Percentiles rank a stretch among this genome's conserved stretches.
Evolutionary conservation across 1,140 invertebrate genomes (phyloP).

Genomic region (Lucilia cuprina): DNA sequence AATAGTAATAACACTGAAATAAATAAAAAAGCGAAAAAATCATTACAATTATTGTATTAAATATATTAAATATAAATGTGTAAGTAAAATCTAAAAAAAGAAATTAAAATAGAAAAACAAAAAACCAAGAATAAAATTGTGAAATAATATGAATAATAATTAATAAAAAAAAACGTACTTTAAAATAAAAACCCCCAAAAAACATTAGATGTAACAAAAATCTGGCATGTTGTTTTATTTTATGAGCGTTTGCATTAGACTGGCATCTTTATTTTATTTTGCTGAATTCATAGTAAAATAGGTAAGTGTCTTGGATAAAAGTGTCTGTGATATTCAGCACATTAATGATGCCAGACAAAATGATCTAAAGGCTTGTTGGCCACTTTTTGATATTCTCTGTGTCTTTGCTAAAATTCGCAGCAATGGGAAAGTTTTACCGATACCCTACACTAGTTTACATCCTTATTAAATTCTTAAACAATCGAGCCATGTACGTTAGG

Average conservation of each 20-base stretch:
- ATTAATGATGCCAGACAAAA: too few relatives aligned
- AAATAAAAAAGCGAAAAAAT: not conserved
- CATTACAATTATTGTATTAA: constrained; percentile 4
- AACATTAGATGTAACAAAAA: constrained; percentile 40
- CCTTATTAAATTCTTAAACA: too few relatives aligned
- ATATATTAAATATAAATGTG: constrained; percentile 36
- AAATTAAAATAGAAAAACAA: constrained; percentile 8
- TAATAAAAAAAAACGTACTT: constrained; percentile 17
- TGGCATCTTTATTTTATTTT: not conserved
- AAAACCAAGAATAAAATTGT: constrained; percentile 23
- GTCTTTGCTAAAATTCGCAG: too few relatives aligned
- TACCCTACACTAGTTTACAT: too few relatives aligned
- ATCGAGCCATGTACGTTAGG: too few relatives aligned
- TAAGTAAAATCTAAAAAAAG: constrained; percentile 29
- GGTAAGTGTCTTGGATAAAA: not conserved
- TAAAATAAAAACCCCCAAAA: constrained; percentile 33
- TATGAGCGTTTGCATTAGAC: not conserved
- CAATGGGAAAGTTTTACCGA: too few relatives aligned
- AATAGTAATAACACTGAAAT: not conserved
- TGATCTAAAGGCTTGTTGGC: too few relatives aligned
- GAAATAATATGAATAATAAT: constrained; percentile 26
- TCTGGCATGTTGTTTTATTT: not conserved
- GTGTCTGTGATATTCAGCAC: not conserved
- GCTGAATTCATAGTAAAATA: not conserved
- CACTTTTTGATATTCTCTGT: too few relatives aligned